Base-by-base conservation (phyloP, 1,140 invertebrate species). In the Drosophila yakuba region DNA sequence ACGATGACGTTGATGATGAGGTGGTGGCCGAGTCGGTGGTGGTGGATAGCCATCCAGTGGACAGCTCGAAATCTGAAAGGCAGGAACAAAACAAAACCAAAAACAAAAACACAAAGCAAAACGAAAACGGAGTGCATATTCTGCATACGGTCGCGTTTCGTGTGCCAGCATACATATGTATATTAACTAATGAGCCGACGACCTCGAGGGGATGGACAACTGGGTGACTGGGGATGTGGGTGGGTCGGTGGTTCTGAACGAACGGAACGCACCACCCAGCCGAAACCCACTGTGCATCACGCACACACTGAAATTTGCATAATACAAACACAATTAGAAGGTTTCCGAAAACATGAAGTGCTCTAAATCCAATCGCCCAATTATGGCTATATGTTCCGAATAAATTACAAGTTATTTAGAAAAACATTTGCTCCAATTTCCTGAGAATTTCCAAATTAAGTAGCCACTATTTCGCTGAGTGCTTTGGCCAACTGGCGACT, bases 171-270 rank as follows among this genome's bases (percentile, higher is more conserved):
- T 64, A 32, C 32, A 28, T 47, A 61, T 76, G 78, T 86, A 64
- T 76, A 81, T 86, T 86, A 84, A 74, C 83, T 86, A 86, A 86
- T 86, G 83, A 88, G 83, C 51, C 69, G 74, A 50, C 80, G 67
- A 74, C 80, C 78, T 84, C 81, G 68, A 64, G 67, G 67, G 67
- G 67, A 58, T 71, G 67, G 52, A 36, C 63, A 69, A 59, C 25
- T 35, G 64, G 15, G 11, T 35, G 41, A 64, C 32, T 17, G 52
- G 39, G 61, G 17, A 14, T 25, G 14, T 32, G 28, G 28, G 28
- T 8, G 28, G 28, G 7, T 25, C 4, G 25, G 4, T 25, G 28
- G 41, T 7, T 6, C 50, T 78, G 39, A 25, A 64, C 54, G 50
- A 44, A 52, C 38, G 20, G 20, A 20, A 20, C 20, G 25, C 50